Evolutionary conservation across 2,797 vertebrate genomes (phyloP), one percentile per base, ranked within the genome.

Genomic region (Chromobotia macracanthus): DNA sequence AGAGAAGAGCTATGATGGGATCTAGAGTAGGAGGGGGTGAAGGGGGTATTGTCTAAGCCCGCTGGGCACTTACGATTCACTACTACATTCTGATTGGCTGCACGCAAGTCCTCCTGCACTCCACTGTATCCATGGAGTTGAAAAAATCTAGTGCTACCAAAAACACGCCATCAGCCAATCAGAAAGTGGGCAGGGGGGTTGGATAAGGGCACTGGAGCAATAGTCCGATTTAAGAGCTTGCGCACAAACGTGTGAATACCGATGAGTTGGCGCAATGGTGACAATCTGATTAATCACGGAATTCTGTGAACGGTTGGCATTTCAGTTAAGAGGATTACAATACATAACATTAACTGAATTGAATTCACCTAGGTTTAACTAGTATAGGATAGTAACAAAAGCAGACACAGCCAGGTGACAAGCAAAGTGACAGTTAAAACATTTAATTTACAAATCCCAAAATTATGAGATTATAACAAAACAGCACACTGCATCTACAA

Each of bases 111-210:
- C 91, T 86, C 89, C 88, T 85, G 90, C 87, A 84, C 88, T 89
- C 87, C 88, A 18, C 93, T 94, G 93, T 94, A 94, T 93, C 93
- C 93, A 94, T 94, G 93, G 92, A 93, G 92, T 82, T 88, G 55
- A 85, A 86, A 87, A 89, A 44, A 82, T 84, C 88, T 88, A 83
- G 86, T 91, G 84, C 90, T 91, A 91, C 90, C 92, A 91, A 93
- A 91, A 92, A 91, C 89, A 89, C 76, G 61, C 85, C 72, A 28
- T 81, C 86, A 89, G 89, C 93, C 92, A 93, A 93, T 94, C 82
- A 65, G 90, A 82, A 25, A 46, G 8, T 5, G 70, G 87, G 70
- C 44, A 72, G 86, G 86, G 79, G 87, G 85, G 70, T 70, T 82
- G 85, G 84, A 80, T 85, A 89, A n/a, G 81, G 87, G 87, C 91